Evolutionary conservation across 2,797 vertebrate species (phyloP), one percentile per base, ranked within the genome.

Genomic region (Characodon lateralis): DNA sequence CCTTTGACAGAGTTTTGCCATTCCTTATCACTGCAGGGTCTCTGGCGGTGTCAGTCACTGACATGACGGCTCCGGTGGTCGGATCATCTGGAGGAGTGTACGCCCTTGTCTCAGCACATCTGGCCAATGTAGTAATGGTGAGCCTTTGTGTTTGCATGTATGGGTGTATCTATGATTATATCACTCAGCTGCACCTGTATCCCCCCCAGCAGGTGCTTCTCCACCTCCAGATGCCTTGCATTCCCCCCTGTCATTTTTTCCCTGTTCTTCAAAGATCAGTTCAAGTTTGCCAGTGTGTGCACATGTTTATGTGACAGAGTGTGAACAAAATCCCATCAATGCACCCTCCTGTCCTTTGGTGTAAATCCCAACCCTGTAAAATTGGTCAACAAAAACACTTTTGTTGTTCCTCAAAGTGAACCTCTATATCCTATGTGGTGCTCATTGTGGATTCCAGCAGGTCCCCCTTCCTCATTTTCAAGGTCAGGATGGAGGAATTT

Each of bases 111-210:
- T 99, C 98, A 1, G 98, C 98, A 78, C 98, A 99, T 91, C 94
- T 99, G 87, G 98, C 98, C 89, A 99, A 99, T 78, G 97, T 99
- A 35, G 98, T 99, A 73, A 99, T 99, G 98, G 98, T 99, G 95
- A 95, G 92, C 82, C n/a, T 73, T 35, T 65, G 7, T 78, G 56
- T 83, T 48, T 80, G 26, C 63, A 51, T 74, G 28, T 63, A 12
- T 24, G 63, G 35, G 22, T 51, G 55, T 51, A 35, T 72, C 10
- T 61, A 22, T 82, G 41, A 83, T 84, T 80, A 80, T 73, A 74
- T 90, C 80, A 78, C 59, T 90, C 85, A 82, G 70, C 68, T 2
- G 73, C 81, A 18, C 31, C 61, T 35, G 28, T 9, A 28, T 72
- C 59, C n/a, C 80, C 46, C 51, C 79, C 74, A 56, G 78, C 89